These are phyloP conservation scores for Drosophila sulfurigaster DNA, from an alignment of 1,140 invertebrate species.

Conservation along the genomic window DNA sequence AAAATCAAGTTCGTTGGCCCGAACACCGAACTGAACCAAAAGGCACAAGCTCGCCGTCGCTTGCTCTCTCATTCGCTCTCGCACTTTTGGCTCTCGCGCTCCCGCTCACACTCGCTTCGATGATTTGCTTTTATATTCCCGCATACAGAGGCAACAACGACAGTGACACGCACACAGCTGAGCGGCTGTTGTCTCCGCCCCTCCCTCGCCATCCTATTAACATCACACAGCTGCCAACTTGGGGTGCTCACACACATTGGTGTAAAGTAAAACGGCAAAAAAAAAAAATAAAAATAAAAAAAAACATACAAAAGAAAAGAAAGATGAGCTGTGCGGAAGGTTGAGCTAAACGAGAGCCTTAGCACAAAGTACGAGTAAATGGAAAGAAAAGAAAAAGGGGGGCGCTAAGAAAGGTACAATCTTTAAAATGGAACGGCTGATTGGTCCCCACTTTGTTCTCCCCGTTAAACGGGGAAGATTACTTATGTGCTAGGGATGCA, in stretches of 20 bases:
- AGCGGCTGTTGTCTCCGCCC: constrained; percentile 44
- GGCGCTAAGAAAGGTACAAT: constrained; percentile 13
- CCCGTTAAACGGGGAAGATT: not conserved
- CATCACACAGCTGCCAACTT: constrained; percentile 71
- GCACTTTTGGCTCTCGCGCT: constrained; percentile 1
- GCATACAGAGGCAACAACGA: constrained; percentile 5
- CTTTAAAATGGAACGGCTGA: constrained; percentile 14
- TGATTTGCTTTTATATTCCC: not conserved
- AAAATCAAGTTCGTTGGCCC: constrained; percentile 84
- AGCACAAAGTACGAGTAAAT: constrained; percentile 16
- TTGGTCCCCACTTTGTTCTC: not conserved
- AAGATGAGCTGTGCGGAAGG: constrained; percentile 24
- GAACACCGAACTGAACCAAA: constrained; percentile 54
- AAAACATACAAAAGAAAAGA: constrained; percentile 63
- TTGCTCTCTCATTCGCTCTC: constrained; percentile 7
- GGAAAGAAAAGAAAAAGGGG: not conserved
- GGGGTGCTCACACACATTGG: constrained; percentile 44
- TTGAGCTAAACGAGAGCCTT: constrained; percentile 33
- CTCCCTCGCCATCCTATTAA: constrained; percentile 17
- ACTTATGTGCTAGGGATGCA: not conserved
- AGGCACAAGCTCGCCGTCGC: constrained; percentile 43
- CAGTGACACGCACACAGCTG: constrained; percentile 70
- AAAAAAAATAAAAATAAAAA: constrained; percentile 39
- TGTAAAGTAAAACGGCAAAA: constrained; percentile 79
- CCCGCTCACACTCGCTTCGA: constrained; percentile 6